Evolutionary conservation across 2,888 invertebrate species (phyloP).

Genomic region (Lasioglossum villosulum): DNA sequence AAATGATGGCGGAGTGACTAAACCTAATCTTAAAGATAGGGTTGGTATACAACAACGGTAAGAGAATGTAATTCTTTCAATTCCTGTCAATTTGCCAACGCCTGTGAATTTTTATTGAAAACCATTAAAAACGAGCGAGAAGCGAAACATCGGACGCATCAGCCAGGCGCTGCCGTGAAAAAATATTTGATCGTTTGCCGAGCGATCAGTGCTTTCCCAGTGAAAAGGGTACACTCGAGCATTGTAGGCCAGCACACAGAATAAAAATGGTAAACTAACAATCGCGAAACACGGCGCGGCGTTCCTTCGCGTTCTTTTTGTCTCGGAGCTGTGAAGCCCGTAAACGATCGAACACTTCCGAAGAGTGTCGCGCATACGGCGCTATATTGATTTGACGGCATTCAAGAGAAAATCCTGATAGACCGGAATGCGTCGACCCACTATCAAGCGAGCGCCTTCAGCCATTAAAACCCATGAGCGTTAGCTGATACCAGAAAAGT

Average conservation of each 20-base stretch:
- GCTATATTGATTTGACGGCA: constrained; percentile 24
- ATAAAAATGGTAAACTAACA: constrained; percentile 3
- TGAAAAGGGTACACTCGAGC: background rate
- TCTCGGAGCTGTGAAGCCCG: background rate
- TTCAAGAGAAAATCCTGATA: constrained; percentile 5
- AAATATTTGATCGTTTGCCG: constrained; percentile 1
- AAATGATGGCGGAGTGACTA: too few relatives aligned
- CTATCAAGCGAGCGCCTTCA: constrained; percentile 27
- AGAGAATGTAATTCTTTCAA: too few relatives aligned
- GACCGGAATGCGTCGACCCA: constrained; percentile 23
- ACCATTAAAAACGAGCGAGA: background rate
- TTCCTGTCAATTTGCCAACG: background rate
- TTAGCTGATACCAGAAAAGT: constrained; percentile 32
- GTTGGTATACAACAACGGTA: too few relatives aligned
- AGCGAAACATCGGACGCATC: background rate
- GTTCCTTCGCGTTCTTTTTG: background rate
- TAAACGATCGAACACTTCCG: constrained; percentile 1
- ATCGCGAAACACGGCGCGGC: background rate
- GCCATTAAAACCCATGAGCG: constrained; percentile 20
- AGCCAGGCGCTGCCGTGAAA: background rate
- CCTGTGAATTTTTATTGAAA: background rate
- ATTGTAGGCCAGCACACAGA: background rate
- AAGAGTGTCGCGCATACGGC: background rate
- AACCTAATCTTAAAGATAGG: too few relatives aligned
- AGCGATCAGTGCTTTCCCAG: background rate